These are phyloP conservation scores for Leptopilina clavipes DNA, from an alignment of 1,140 invertebrate species.

Conservation along the genomic window DNA sequence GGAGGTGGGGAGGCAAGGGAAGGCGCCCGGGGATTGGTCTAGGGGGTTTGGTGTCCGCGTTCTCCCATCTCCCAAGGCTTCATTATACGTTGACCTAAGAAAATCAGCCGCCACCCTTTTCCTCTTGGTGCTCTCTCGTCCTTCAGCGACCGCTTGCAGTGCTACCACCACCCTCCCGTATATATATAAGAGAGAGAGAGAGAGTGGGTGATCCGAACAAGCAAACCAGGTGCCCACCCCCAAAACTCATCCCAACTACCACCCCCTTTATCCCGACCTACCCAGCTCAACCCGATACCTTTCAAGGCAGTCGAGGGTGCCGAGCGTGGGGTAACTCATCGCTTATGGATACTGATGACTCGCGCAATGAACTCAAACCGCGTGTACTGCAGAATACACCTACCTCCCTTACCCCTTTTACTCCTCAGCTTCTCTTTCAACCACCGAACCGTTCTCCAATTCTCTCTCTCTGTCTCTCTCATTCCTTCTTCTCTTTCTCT, in stretches of 20 bases:
- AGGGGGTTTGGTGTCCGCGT: slow-evolving; percentile 56
- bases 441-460: slow-evolving; percentile 19
- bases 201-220: slow-evolving; percentile 62
- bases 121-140: slow-evolving; percentile 56
- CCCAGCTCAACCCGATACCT: slow-evolving; percentile 50
- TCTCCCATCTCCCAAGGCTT: slow-evolving; percentile 61
- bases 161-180: slow-evolving; percentile 55
- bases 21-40: slow-evolving; percentile 61
- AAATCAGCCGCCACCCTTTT: slow-evolving; percentile 70
- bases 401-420: not conserved
- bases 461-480: not conserved
- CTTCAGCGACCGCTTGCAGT: slow-evolving; percentile 55
- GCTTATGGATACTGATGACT: slow-evolving; percentile 76
- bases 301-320: slow-evolving; percentile 39
- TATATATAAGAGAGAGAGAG: too few relatives aligned
- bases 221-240: slow-evolving; percentile 69
- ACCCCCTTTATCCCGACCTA: slow-evolving; percentile 44
- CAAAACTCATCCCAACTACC: slow-evolving; percentile 38
- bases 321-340: slow-evolving; percentile 70
- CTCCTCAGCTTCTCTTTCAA: slow-evolving; percentile 20
- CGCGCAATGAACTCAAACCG: slow-evolving; percentile 74
- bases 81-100: slow-evolving; percentile 76
- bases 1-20: not conserved
- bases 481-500: not conserved
- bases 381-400: slow-evolving; percentile 47